Conservation (phyloP, 2,797 vertebrate genomes). For the Cryptoblepharus egeriae region DNA sequence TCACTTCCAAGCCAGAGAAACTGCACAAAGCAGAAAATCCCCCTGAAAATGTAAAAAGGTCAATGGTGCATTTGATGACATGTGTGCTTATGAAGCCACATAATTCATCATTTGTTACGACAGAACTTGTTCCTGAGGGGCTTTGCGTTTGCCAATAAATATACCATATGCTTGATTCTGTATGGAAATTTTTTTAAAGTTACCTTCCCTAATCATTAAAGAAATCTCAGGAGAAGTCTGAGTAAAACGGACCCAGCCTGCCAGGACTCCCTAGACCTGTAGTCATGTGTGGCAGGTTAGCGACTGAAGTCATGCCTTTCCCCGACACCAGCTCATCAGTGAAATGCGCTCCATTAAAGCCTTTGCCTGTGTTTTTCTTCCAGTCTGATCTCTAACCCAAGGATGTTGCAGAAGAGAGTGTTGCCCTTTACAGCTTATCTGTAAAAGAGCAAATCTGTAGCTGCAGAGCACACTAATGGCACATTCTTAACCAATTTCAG, state of each 20-base stretch:
- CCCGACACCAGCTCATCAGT: slow-evolving; percentile 59
- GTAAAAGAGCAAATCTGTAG: background rate
- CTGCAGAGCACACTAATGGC: background rate
- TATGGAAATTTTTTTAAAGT: slow-evolving; percentile 62
- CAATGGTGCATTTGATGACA: slow-evolving; percentile 70
- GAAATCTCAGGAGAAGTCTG: slow-evolving; percentile 63
- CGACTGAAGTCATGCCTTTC: slow-evolving; percentile 73
- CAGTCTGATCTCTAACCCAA: slow-evolving; percentile 45
- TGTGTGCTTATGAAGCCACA: slow-evolving; percentile 67
- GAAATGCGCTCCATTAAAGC: slow-evolving; percentile 61
- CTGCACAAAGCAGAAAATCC: slow-evolving; percentile 64
- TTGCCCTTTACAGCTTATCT: background rate
- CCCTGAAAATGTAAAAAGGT: slow-evolving; percentile 73
- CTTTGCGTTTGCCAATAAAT: slow-evolving; percentile 72
- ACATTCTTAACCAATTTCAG: no score
- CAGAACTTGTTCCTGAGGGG: slow-evolving; percentile 59
- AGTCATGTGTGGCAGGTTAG: slow-evolving; percentile 54
- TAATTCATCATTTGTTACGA: slow-evolving; percentile 75
- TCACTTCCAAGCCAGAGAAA: slow-evolving; percentile 65
- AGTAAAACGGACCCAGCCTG: slow-evolving; percentile 65
- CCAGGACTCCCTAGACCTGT: slow-evolving; percentile 62
- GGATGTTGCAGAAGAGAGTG: background rate
- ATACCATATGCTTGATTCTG: slow-evolving; percentile 66
- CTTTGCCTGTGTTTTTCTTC: slow-evolving; percentile 62
- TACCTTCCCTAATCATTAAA: slow-evolving; percentile 67